Evolutionary conservation across 2,113 vertebrate species (phyloP).

Genomic region (Pleuronectes platessa): DNA sequence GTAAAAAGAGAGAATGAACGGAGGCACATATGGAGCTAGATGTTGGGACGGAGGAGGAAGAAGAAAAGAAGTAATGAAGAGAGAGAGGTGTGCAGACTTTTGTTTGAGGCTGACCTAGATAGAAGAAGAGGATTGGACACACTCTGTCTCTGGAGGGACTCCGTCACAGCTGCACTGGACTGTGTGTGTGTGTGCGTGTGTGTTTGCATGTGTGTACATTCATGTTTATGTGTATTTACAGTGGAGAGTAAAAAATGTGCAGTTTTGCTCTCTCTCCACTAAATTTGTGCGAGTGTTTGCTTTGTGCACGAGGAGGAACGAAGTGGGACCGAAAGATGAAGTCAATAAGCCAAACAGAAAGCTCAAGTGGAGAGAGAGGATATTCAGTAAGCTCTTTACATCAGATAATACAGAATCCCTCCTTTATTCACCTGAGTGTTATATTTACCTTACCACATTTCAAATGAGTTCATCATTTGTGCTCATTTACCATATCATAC

Average conservation of each 20-base stretch:
- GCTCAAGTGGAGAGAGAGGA: constrained; percentile 4
- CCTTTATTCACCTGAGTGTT: background rate
- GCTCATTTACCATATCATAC: background rate
- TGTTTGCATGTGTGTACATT: constrained; percentile 7
- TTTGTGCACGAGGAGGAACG: constrained; percentile 6
- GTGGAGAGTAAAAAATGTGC: constrained; percentile 24
- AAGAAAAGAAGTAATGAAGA: constrained; percentile 22
- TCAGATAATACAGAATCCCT: background rate
- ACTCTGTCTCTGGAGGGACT: constrained; percentile 65
- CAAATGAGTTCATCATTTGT: background rate
- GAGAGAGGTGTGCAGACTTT: constrained; percentile 55
- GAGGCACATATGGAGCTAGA: constrained; percentile 39
- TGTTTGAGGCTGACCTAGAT: constrained; percentile 73
- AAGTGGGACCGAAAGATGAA: background rate
- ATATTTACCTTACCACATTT: background rate
- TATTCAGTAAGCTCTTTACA: constrained; percentile 18
- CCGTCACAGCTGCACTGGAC: constrained; percentile 60
- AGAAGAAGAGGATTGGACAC: constrained; percentile 72
- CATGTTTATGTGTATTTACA: constrained; percentile 46
- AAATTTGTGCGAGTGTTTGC: background rate
- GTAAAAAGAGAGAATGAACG: constrained; percentile 15
- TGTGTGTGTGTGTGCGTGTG: background rate
- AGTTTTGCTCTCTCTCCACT: constrained; percentile 18
- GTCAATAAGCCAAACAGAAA: background rate
- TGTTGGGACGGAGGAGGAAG: constrained; percentile 43